Base-by-base conservation (phyloP, 2,113 vertebrate species). In the Archocentrus centrarchus region DNA sequence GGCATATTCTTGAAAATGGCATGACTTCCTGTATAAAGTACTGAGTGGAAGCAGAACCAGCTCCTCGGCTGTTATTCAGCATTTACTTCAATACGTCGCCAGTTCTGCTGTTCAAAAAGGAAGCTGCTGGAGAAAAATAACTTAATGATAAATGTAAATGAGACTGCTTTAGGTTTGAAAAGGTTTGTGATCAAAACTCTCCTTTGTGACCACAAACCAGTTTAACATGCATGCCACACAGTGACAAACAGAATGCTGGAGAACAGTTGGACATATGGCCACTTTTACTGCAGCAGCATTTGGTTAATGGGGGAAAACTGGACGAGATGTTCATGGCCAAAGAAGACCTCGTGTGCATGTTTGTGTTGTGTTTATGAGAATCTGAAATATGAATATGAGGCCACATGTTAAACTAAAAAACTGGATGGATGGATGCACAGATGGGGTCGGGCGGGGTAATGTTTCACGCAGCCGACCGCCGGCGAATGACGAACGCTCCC, bases 401-500 rank as follows among this genome's bases (percentile, higher is more conserved):
- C 66, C 59, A 75, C 59, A 32, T 78, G 81, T 68, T 73, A 20
- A 79, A 81, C 41, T 80, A 55, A 80, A 27, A 68, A 64, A 80
- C 44, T 13, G 50, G 78, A 75, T 75, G 20, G 53, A 82, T 55
- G 32, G 39, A 78, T 53, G 70, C 79, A 84, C 83, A 83, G 83
- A 57, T 77, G 83, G 41, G 58, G 75, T 11, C 10, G 80, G 17
- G 27, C 1, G 35, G 59, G 75, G 58, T 10, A 2, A 59, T 57
- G 61, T 64, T 93, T 95, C 95, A 99, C 0, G 98, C 97, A 13
- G 98, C 98, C 6, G 98, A 99, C 55, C 98, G 96, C 11, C 98
- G 96, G 8, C 98, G 97, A 89, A 99, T 99, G 91, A 99, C 97
- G 27, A 99, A 99, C 41, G 97, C 97, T 18, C 98, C 98, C 3